Percentiles rank a stretch among this genome's conserved stretches.
Evolutionary conservation across 2,888 invertebrate species (phyloP).

Genomic region (Stictocephala bisonia): DNA sequence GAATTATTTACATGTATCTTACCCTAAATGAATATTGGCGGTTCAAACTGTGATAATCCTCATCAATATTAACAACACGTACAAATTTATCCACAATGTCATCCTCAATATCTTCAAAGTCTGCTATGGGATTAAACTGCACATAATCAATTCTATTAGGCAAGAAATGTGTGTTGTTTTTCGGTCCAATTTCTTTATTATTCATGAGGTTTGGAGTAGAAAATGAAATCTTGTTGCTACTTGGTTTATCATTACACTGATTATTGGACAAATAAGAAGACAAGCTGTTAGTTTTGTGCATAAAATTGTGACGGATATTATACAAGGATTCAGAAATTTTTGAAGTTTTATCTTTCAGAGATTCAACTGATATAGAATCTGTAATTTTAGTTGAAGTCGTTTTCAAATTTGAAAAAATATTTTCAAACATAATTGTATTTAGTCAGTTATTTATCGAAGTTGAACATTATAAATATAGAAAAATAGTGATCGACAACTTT

Average conservation of each 20-base stretch:
- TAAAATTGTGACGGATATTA: conserved; percentile 49
- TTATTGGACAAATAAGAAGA: conserved; percentile 49
- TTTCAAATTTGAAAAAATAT: conserved; percentile 65
- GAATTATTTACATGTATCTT: too few species aligned
- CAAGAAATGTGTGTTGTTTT: not conserved
- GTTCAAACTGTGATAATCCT: conserved; percentile 61
- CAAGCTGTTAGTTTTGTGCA: conserved; percentile 51
- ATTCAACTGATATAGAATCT: conserved; percentile 61
- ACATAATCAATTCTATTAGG: conserved; percentile 31
- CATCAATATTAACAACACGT: conserved; percentile 68
- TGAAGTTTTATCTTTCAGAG: conserved; percentile 32
- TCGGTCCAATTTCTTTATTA: conserved; percentile 17
- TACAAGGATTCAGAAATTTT: conserved; percentile 43
- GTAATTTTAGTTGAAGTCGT: conserved; percentile 65
- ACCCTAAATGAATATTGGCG: conserved; percentile 26
- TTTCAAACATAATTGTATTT: conserved; percentile 65
- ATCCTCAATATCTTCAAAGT: conserved; percentile 62
- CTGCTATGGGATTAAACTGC: conserved; percentile 35
- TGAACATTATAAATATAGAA: too few species aligned
- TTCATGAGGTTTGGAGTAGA: conserved; percentile 32
- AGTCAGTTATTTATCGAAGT: not conserved
- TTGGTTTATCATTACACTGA: conserved; percentile 1
- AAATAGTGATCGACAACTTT: too few species aligned
- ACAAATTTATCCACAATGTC: conserved; percentile 71
- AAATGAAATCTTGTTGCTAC: not conserved